These are phyloP conservation scores for Cuniculus paca DNA, from an alignment of 2,797 vertebrate genomes.

Conservation along the genomic window DNA sequence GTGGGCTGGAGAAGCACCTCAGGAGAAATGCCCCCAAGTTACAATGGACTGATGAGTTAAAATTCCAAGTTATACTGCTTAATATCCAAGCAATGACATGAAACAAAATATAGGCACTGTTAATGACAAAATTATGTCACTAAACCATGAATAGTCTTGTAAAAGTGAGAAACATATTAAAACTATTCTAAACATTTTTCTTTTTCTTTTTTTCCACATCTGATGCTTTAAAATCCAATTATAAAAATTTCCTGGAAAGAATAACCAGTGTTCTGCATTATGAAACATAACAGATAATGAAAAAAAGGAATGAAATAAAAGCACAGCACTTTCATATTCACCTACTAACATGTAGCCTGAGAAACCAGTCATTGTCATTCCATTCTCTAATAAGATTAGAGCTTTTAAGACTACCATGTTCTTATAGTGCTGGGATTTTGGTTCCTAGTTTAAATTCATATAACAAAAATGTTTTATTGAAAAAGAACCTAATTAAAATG, in stretches of 20 bases:
- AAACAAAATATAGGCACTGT: conserved; percentile 43
- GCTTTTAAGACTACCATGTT: not conserved
- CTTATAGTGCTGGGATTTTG: not conserved
- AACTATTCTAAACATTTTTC: conserved; percentile 60
- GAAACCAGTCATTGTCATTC: not conserved
- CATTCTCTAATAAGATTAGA: conserved; percentile 13
- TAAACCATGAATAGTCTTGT: conserved; percentile 1
- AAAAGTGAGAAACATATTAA: conserved; percentile 63
- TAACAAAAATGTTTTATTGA: conserved; percentile 50
- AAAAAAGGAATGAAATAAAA: not conserved
- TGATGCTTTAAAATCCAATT: conserved; percentile 73
- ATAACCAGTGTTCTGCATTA: conserved; percentile 64
- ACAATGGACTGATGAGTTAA: conserved; percentile 44
- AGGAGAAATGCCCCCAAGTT: conserved; percentile 37
- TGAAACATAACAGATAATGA: conserved; percentile 58
- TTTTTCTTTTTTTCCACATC: not conserved
- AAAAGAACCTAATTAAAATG: conserved; percentile 64
- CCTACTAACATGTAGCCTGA: not conserved
- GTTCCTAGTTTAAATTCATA: conserved; percentile 41
- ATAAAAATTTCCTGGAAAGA: conserved; percentile 74
- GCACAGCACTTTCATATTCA: not conserved
- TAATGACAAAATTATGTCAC: conserved; percentile 45
- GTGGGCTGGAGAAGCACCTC: not conserved
- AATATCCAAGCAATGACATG: conserved; percentile 51
- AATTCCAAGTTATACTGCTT: conserved; percentile 59